Conservation (phyloP, 2,113 vertebrate genomes). For the Physeter macrocephalus region DNA sequence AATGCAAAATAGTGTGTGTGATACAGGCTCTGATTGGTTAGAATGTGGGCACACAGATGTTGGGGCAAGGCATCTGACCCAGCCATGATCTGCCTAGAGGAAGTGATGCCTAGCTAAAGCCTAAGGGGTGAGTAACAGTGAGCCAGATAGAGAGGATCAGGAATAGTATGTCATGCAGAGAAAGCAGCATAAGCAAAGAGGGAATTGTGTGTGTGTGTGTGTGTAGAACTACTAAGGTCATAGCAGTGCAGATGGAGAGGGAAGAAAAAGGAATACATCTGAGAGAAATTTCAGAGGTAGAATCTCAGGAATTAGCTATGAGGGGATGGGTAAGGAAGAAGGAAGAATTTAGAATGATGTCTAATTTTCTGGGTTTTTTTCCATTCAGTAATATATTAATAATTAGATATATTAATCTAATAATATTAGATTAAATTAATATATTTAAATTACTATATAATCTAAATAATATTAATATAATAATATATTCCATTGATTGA, state of each 20-base stretch:
- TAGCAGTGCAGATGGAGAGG: not conserved
- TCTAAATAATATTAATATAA: not conserved
- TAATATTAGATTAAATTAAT: not conserved
- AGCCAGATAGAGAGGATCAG: not conserved
- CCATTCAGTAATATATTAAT: not conserved
- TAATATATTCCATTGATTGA: not conserved
- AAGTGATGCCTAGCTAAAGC: not conserved
- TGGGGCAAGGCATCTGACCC: not conserved
- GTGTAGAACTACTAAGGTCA: not conserved
- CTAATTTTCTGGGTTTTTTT: conserved; percentile 8
- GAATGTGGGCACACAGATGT: not conserved
- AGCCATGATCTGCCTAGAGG: not conserved
- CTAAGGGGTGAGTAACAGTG: not conserved
- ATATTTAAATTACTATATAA: not conserved
- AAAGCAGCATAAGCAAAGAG: not conserved
- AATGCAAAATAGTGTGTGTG: not conserved
- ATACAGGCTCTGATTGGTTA: not conserved
- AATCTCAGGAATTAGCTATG: not conserved
- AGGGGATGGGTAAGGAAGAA: not conserved
- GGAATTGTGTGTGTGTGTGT: not conserved
- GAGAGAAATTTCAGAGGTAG: not conserved
- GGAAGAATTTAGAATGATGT: conserved; percentile 17
- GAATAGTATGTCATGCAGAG: not conserved
- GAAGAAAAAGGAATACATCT: not conserved
- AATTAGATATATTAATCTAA: not conserved